These are phyloP conservation scores for Ifrita kowaldi DNA, from an alignment of 2,113 vertebrate genomes.

Conservation along the genomic window DNA sequence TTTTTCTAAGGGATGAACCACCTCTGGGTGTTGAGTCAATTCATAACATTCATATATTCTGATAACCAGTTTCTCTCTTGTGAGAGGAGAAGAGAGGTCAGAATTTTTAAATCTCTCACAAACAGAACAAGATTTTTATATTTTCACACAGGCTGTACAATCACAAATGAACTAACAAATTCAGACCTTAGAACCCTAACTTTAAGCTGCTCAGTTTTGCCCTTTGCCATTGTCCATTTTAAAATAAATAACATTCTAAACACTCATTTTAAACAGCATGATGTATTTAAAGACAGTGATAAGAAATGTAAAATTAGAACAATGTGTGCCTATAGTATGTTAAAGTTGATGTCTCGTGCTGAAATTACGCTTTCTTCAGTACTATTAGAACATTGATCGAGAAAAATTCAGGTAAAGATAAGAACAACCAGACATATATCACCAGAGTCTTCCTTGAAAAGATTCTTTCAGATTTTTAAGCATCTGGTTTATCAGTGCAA, in stretches of 20 bases:
- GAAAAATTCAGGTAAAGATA: neutral
- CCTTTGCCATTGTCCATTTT: neutral
- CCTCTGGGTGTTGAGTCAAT: neutral
- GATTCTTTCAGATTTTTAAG: neutral
- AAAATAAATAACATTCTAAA: neutral
- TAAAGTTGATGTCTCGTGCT: neutral
- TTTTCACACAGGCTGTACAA: neutral
- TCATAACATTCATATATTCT: neutral
- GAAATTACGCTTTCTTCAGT: neutral
- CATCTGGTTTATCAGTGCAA: neutral
- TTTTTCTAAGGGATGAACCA: neutral
- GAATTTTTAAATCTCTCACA: neutral
- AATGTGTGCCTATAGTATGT: neutral
- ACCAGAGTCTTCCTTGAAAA: neutral
- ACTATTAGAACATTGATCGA: accelerated
- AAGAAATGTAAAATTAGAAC: neutral
- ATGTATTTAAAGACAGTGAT: neutral
- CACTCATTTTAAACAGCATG: neutral
- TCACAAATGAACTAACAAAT: neutral
- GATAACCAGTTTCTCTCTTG: neutral
- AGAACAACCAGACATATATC: neutral
- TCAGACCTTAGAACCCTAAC: neutral
- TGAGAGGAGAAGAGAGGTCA: neutral
- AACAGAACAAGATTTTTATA: neutral
- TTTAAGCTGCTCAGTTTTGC: neutral